Conservation (phyloP, 2,113 vertebrate species). For the Haemorhous mexicanus region DNA sequence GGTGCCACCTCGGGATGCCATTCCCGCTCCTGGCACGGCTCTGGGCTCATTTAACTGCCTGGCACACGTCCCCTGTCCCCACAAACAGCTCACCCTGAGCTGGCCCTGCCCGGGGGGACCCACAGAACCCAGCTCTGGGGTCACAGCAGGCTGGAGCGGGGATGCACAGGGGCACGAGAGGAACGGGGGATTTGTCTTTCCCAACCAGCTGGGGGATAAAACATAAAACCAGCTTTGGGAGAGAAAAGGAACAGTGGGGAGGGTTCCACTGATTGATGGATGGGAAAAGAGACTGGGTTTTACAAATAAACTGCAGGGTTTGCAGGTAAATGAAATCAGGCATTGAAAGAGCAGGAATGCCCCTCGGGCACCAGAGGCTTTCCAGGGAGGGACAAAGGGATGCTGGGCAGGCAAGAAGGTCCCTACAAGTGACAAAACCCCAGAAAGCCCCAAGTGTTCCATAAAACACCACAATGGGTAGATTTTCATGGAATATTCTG, state of each 20-base stretch:
- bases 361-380: neutral
- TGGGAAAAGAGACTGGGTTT: too few species aligned
- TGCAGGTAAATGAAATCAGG: too few species aligned
- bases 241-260: too few species aligned
- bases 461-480: rapidly evolving
- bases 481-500: neutral
- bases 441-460: too few species aligned
- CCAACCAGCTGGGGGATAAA: neutral
- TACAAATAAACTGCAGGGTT: too few species aligned
- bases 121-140: rapidly evolving
- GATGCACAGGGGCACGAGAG: neutral
- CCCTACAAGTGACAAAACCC: neutral
- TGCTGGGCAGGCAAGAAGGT: too few species aligned
- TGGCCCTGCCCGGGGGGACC: neutral
- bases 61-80: rapidly evolving
- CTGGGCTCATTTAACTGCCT: neutral
- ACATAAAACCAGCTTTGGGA: too few species aligned
- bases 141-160: neutral
- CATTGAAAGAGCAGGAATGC: too few species aligned
- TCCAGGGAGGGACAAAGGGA: neutral
- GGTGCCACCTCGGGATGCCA: neutral
- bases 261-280: too few species aligned
- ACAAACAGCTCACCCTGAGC: neutral
- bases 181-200: too few species aligned
- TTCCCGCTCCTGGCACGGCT: neutral